These are phyloP conservation scores for Oncorhynchus gorbuscha DNA, from an alignment of 2,113 vertebrate genomes.

Conservation along the genomic window DNA sequence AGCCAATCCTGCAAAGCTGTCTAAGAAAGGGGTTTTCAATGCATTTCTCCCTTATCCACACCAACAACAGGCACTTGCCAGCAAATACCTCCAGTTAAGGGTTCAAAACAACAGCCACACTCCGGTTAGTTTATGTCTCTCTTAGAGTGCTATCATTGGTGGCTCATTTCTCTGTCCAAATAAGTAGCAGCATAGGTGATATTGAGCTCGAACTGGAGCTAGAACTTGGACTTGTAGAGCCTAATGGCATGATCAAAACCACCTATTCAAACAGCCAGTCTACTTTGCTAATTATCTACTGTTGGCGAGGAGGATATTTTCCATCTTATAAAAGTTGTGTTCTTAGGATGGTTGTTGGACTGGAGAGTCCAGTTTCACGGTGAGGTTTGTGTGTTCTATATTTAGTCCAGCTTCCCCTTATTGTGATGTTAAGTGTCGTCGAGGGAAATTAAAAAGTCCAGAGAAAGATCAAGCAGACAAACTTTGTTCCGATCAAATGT, in stretches of 20 bases:
- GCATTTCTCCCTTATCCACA: conserved; percentile 25
- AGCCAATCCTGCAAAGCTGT: conserved; percentile 23
- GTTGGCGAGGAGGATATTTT: conserved; percentile 38
- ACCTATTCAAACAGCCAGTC: conserved; percentile 44
- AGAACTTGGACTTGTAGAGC: background rate
- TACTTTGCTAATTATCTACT: conserved; percentile 29
- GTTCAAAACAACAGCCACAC: conserved; percentile 20
- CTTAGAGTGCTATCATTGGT: background rate
- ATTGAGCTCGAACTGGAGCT: background rate
- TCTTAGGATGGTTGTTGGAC: conserved; percentile 11
- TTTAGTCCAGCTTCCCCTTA: conserved; percentile 11
- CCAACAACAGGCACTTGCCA: conserved; percentile 19
- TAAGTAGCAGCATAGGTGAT: background rate
- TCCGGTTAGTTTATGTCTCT: background rate
- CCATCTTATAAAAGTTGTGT: conserved; percentile 37
- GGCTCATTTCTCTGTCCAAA: background rate
- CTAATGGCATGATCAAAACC: conserved; percentile 39
- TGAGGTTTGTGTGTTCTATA: conserved; percentile 14
- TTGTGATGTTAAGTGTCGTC: conserved; percentile 19
- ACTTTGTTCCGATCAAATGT: background rate
- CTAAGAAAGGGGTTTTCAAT: conserved; percentile 2
- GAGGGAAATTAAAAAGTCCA: conserved; percentile 3
- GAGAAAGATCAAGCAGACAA: conserved; percentile 2
- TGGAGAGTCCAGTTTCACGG: conserved; percentile 34
- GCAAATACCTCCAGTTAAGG: conserved; percentile 14